A percentile compares a stretch with the other conserved stretches of the same genome.
Conservation (phyloP, 1,140 invertebrate genomes). For the Grapholita molesta region DNA sequence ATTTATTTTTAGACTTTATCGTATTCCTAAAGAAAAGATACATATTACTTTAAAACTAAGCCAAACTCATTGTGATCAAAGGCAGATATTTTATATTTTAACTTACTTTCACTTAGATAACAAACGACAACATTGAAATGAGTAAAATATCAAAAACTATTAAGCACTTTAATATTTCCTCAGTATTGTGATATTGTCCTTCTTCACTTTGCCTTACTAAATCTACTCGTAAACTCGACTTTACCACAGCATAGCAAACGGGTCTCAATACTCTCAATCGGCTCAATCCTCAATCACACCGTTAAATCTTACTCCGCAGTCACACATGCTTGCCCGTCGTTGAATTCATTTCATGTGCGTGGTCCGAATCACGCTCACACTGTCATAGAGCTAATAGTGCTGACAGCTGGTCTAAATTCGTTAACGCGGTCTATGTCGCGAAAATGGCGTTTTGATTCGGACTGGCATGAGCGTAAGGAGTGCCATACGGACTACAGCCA, state of each 20-base stretch:
- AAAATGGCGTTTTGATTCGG: too few relatives aligned
- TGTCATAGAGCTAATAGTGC: too few relatives aligned
- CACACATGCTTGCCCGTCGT: too few relatives aligned
- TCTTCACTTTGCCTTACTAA: background rate
- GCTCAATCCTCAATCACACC: too few relatives aligned
- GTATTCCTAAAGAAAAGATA: slow-evolving; percentile 6
- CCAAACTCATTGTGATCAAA: background rate
- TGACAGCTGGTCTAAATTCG: too few relatives aligned
- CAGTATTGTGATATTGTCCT: background rate
- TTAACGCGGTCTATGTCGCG: too few relatives aligned
- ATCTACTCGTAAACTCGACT: background rate
- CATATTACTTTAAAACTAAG: slow-evolving; percentile 8
- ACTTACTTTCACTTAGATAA: background rate
- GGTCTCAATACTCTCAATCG: too few relatives aligned
- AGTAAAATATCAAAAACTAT: background rate
- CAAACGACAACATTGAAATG: background rate
- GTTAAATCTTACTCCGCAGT: too few relatives aligned
- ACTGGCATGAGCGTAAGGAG: too few relatives aligned
- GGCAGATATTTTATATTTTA: background rate
- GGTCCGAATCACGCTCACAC: too few relatives aligned
- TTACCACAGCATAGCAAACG: background rate
- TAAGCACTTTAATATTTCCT: background rate
- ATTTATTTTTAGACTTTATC: slow-evolving; percentile 12
- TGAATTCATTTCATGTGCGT: too few relatives aligned
- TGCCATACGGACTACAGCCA: too few relatives aligned